Base-by-base conservation (phyloP, 2,888 invertebrate genomes). In the Argyra leucocephala region DNA sequence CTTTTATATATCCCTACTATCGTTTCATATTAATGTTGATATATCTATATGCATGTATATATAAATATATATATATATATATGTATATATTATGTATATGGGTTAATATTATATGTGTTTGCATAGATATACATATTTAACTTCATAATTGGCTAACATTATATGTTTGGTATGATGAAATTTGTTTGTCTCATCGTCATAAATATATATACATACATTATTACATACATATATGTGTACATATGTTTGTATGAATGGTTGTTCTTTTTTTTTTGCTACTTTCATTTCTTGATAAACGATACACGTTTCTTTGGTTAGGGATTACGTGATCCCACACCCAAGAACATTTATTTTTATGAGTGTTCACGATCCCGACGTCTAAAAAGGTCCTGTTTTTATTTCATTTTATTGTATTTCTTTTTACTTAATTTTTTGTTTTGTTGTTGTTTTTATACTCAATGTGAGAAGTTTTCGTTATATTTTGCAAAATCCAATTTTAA, bases 281-380 rank as follows among this genome's bases (percentile, higher is more conserved):
- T n/a, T n/a, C n/a, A n/a, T 48, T 15, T n/a, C 18, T 48, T 48
- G 48, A 48, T 48, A 48, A 48, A 48, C 48, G 48, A 15, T 48
- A 48, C 48, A 48, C 48, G 48, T 48, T 48, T 48, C 48, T 48
- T 48, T 48, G 48, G 48, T 48, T 48, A 48, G 48, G 48, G 48
- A 48, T 48, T 48, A 48, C 48, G 48, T 48, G 48, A 18, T 18
- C 48, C n/a, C 48, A 48, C 48, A 48, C 48, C 48, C 48, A 48
- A 15, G 15, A 48, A 48, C 48, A 48, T 48, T 48, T 48, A 48
- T 48, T 48, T 48, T 48, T 48, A 48, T 48, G 48, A 48, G 48
- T 18, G 12, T 48, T 48, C 48, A 48, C 48, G 48, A 15, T 48
- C 48, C 48, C 48, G 48, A 48, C 48, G 15, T 48, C 18, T 15